Evolutionary conservation across 1,140 invertebrate species (phyloP).

Genomic region (Drosophila quadrilineata): DNA sequence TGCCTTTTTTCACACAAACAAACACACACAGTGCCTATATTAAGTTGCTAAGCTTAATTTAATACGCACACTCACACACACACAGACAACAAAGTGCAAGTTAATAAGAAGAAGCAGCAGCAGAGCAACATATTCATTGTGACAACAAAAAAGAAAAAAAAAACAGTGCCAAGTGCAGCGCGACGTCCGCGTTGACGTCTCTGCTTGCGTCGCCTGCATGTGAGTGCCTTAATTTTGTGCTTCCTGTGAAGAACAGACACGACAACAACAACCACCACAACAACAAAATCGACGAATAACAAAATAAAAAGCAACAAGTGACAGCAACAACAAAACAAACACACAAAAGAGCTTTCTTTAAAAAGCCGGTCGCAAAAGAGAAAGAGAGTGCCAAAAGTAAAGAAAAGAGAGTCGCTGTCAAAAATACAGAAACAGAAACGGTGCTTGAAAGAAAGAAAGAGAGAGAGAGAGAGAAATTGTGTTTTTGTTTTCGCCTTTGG

Average conservation of each 20-base stretch:
- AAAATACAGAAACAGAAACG: not conserved
- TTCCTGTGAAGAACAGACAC: conserved; percentile 60
- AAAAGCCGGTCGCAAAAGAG: conserved; percentile 59
- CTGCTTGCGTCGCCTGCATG: conserved; percentile 49
- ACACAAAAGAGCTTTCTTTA: conserved; percentile 58
- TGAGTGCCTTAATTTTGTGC: conserved; percentile 64
- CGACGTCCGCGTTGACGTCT: conserved; percentile 32
- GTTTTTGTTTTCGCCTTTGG: not conserved
- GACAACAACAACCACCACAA: conserved; percentile 17
- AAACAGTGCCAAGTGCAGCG: conserved; percentile 66
- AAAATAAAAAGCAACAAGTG: conserved; percentile 64
- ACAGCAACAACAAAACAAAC: conserved; percentile 41
- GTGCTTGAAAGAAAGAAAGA: not conserved
- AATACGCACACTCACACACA: conserved; percentile 24
- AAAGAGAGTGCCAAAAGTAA: conserved; percentile 17
- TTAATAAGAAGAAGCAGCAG: conserved; percentile 32
- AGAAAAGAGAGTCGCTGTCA: no score
- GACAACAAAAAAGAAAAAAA: no score
- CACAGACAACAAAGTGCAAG: not conserved
- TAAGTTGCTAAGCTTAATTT: conserved; percentile 32
- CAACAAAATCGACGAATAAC: no score
- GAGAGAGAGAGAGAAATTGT: not conserved
- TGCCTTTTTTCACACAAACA: no score
- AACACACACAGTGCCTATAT: conserved; percentile 4
- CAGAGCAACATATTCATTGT: conserved; percentile 33